Base-by-base conservation (phyloP, 2,888 invertebrate species). In the Steromphala cineraria region DNA sequence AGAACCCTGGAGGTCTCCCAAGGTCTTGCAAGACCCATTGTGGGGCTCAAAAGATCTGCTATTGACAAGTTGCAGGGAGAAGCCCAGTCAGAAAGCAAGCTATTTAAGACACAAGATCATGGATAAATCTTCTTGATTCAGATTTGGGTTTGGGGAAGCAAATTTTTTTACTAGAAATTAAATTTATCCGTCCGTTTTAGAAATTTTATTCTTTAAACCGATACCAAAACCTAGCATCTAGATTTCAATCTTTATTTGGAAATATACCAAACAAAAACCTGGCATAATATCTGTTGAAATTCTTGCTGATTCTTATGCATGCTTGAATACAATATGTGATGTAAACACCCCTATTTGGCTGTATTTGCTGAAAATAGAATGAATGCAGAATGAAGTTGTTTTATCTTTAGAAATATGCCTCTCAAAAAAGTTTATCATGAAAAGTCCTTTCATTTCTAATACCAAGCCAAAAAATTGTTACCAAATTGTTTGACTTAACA, bases 1-100 rank as follows among this genome's bases (percentile, higher is more conserved):
- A 88, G 89, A 84, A 90, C 92, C 4, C 83, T 91, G 10, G 89
- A 90, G 67, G 89, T 89, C 13, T 31, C 17, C 40, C 71, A 71
- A 36, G 40, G 71, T 31, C 40, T 71, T 17, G 36, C 36, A 19
- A 36, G 71, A 40, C 71, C 28, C 36, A 19, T 36, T 17, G 19
- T 36, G 8, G 71, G 71, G 2, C 10, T 31, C 71, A 71, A 71
- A 36, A 71, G 71, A 40, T 40, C 71, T 71, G 36, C 40, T 19
- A 24, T 15, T 19, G 71, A 71, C 36, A 36, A 31, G 8, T 36
- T 40, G 71, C 36, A 36, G 40, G 36, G 36, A 40, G 71, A 36
- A 71, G 71, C 36, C 36, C 19, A 71, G 31, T 36, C 71, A n/a
- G 40, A 31, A n/a, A 17, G n/a, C 36, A 71, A 71, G 36, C 15